Evolutionary conservation across 2,888 invertebrate species (phyloP).

Genomic region (Alsophila aescularia): DNA sequence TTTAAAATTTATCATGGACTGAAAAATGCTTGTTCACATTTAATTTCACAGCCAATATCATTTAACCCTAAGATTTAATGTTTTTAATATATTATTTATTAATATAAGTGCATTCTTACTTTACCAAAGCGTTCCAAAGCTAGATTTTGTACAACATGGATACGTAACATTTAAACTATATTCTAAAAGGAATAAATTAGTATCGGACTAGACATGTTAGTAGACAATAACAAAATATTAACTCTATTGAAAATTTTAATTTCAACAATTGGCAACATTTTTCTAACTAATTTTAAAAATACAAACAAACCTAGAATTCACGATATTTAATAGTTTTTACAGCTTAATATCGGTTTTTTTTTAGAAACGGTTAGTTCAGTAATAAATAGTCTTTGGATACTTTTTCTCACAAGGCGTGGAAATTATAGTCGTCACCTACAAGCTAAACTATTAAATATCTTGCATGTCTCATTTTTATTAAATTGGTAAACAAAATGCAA

Average conservation of each 20-base stretch:
- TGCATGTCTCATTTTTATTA: neutral
- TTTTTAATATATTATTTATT: slow-evolving; percentile 19
- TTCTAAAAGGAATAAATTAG: slow-evolving; percentile 28
- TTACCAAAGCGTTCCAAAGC: slow-evolving; percentile 34
- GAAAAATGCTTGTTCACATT: slow-evolving; percentile 65
- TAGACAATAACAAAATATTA: slow-evolving; percentile 27
- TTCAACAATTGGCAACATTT: slow-evolving; percentile 48
- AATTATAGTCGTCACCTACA: neutral
- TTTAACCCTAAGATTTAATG: slow-evolving; percentile 60
- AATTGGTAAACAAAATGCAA: slow-evolving; percentile 11
- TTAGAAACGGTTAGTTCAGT: no score
- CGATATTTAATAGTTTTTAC: slow-evolving; percentile 19
- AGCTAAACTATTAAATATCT: slow-evolving; percentile 20
- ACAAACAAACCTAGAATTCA: slow-evolving; percentile 17
- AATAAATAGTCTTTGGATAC: neutral
- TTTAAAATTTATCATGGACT: slow-evolving; percentile 56
- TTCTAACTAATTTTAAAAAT: slow-evolving; percentile 25
- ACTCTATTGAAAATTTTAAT: slow-evolving; percentile 39
- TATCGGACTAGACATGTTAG: slow-evolving; percentile 40
- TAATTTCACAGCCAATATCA: slow-evolving; percentile 76
- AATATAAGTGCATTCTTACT: slow-evolving; percentile 27
- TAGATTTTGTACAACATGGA: slow-evolving; percentile 7
- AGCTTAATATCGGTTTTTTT: neutral
- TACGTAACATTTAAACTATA: neutral
- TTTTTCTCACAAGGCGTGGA: no score